Evolutionary conservation across 2,888 invertebrate species (phyloP).

Genomic region (Lepidochrysops patricia): DNA sequence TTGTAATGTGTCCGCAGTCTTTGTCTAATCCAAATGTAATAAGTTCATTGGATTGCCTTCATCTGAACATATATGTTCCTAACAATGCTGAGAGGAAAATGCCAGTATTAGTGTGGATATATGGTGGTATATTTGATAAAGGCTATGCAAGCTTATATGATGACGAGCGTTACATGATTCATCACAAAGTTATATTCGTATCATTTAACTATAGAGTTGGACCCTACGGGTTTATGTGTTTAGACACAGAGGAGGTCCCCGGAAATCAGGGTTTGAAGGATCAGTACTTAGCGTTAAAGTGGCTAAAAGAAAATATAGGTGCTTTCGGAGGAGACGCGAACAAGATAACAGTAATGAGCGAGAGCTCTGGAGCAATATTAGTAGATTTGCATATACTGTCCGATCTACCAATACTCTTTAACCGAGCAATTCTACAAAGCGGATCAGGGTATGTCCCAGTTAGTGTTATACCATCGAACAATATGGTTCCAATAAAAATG

Average conservation of each 20-base stretch:
- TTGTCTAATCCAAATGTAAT: neutral
- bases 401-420: constrained; percentile 27
- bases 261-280: constrained; percentile 23
- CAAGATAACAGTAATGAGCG: constrained; percentile 31
- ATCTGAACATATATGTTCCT: neutral
- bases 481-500: constrained; percentile 23
- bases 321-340: constrained; percentile 33
- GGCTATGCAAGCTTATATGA: constrained; percentile 34
- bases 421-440: constrained; percentile 32
- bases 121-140: constrained; percentile 41
- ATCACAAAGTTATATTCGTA: constrained; percentile 38
- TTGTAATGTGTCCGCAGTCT: neutral
- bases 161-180: constrained; percentile 34
- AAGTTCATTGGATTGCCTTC: constrained; percentile 4
- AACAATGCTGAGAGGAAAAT: neutral
- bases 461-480: constrained; percentile 23
- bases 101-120: constrained; percentile 48
- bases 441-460: constrained; percentile 25
- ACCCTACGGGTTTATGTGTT: constrained; percentile 29
- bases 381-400: constrained; percentile 31
- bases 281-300: constrained; percentile 29
- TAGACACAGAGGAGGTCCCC: constrained; percentile 36
- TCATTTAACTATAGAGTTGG: constrained; percentile 49
- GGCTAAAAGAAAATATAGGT: constrained; percentile 32
- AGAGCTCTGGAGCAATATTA: constrained; percentile 32